Evolutionary conservation across 2,888 invertebrate genomes (phyloP), one percentile per base, ranked within the genome.

Genomic region (Cephus pulcher): DNA sequence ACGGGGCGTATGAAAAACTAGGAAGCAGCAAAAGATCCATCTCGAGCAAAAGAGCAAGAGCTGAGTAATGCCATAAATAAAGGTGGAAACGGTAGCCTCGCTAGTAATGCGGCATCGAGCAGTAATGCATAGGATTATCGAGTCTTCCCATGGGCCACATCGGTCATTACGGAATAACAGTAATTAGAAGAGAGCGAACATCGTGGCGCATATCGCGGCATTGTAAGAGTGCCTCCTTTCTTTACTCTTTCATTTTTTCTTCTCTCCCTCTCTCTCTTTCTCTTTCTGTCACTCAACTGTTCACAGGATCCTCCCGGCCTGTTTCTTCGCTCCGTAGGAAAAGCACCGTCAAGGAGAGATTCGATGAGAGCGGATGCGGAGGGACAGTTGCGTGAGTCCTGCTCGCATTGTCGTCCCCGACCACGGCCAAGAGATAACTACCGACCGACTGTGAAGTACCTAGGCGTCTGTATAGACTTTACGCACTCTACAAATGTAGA

Each of bases 281-380:
- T 73, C 75, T 15, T 33, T 35, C 75, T 37, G 1, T 37, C 77
- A 79, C 75, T 73, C 74, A 9, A 56, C 56, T 56, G 23, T 6
- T 56, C 23, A 56, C 56, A 23, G 56, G 56, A 56, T 71, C 71
- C 71, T 74, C n/a, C 70, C 33, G n/a, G 33, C 30, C 30, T 76
- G 73, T 69, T 69, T 34, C 33, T 70, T 32, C 76, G 33, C 76
- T 15, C 69, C 4, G 71, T 76, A 74, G 80, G 79, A 82, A 84
- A 9, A 23, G 56, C 56, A 23, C 9, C 56, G 56, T 56, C 56
- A 56, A 56, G 56, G 84, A 86, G 86, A 86, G 82, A 87, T 90
- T 90, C 91, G 90, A 91, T 90, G 91, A 90, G 91, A 91, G 91
- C 91, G 91, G 90, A 91, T 90, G 91, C 88, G 81, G 85, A 89